Evolutionary conservation across 2,113 vertebrate species (phyloP).

Genomic region (Paralichthys olivaceus): DNA sequence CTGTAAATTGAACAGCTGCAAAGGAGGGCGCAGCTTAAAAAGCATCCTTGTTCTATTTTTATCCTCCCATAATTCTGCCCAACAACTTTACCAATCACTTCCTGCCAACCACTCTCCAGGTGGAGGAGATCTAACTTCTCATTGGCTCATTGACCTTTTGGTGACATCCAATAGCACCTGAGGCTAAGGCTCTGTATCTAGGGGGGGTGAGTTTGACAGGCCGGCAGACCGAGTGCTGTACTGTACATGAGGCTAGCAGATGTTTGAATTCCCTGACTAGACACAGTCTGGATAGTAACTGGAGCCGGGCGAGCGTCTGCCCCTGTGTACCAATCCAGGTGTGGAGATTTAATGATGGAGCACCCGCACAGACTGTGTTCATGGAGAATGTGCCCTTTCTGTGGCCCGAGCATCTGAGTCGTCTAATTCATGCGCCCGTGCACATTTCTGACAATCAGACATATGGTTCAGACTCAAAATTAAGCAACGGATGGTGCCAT

Average conservation of each 20-base stretch:
- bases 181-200: slow-evolving; percentile 36
- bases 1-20: background rate
- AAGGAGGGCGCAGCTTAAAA: slow-evolving; percentile 18
- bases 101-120: slow-evolving; percentile 49
- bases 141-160: slow-evolving; percentile 65
- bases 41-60: slow-evolving; percentile 40
- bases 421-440: slow-evolving; percentile 44
- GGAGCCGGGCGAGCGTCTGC: slow-evolving; percentile 37
- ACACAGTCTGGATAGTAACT: slow-evolving; percentile 41
- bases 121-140: slow-evolving; percentile 38
- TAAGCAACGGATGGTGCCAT: background rate
- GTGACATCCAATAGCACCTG: slow-evolving; percentile 61
- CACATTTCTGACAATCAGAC: slow-evolving; percentile 32
- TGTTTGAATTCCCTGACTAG: slow-evolving; percentile 65
- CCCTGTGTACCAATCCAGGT: slow-evolving; percentile 44
- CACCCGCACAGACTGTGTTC: slow-evolving; percentile 33
- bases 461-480: slow-evolving; percentile 27
- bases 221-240: slow-evolving; percentile 40
- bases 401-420: slow-evolving; percentile 21
- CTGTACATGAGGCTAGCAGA: slow-evolving; percentile 62
- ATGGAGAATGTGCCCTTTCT: slow-evolving; percentile 38
- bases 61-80: slow-evolving; percentile 49
- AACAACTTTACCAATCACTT: slow-evolving; percentile 53
- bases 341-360: slow-evolving; percentile 61
- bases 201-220: slow-evolving; percentile 48